phyloP scores from a whole-genome alignment of 2,797 vertebrate genomes.

The Tympanoctomys barrerae region DNA sequence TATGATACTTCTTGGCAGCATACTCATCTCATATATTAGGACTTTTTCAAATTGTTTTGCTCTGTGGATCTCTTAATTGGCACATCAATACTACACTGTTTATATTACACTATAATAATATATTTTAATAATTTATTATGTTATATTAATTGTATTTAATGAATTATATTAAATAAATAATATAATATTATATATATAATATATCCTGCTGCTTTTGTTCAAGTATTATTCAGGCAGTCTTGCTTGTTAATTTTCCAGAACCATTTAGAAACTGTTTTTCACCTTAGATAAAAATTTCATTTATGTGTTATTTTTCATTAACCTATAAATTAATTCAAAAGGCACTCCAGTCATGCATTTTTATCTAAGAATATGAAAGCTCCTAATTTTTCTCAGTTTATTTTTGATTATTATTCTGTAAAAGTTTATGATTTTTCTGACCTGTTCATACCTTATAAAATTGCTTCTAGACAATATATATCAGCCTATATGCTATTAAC shows the following conservation, averaged over 20 bases:
- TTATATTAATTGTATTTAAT: no score
- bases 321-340: slow-evolving; percentile 39
- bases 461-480: not conserved
- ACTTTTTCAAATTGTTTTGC: not conserved
- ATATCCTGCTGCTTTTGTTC: not conserved
- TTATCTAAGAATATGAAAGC: not conserved
- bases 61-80: not conserved
- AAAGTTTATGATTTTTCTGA: not conserved
- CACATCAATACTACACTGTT: not conserved
- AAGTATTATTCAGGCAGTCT: not conserved
- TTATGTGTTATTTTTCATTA: slow-evolving; percentile 34
- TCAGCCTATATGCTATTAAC: not conserved
- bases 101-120: not conserved
- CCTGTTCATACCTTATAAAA: not conserved
- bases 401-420: slow-evolving; percentile 12
- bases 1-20: not conserved
- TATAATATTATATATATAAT: no score
- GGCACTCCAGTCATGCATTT: not conserved
- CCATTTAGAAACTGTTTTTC: not conserved
- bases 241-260: slow-evolving; percentile 24
- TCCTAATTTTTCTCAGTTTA: slow-evolving; percentile 31
- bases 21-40: not conserved
- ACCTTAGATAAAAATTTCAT: not conserved
- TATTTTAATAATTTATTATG: no score
- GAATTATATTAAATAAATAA: no score